Evolutionary conservation across 2,888 invertebrate species (phyloP), one percentile per base, ranked within the genome.

Genomic region (Pteria penguin): DNA sequence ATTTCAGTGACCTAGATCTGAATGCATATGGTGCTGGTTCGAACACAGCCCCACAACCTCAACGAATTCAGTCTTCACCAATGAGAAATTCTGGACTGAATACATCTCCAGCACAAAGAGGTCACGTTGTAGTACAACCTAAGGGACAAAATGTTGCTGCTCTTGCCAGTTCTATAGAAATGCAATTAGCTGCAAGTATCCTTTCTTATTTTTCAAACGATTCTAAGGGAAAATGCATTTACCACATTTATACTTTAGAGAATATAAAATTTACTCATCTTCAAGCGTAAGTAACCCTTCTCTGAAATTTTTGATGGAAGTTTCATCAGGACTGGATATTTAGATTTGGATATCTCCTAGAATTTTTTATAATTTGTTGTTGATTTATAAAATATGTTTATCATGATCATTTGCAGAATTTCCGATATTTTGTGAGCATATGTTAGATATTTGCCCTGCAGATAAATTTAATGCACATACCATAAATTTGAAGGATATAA

Each of bases 111-210:
- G 52, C 71, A n/a, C 62, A n/a, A 22, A 52, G 57, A n/a, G 60
- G 61, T 45, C 75, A 63, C 8, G 57, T 68, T 8, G 18, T 55
- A 22, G 75, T 76, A 18, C 83, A 83, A 71, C 82, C 84, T 24
- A 84, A 82, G 58, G 87, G 86, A 4, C 81, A 79, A 55, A 87
- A 81, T 29, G 88, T 88, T 1, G 81, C 86, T 4, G 79, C 80
- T 36, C 75, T 88, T 27, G 83, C 86, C 1, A 79, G 80, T 31
- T 81, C 82, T 24, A 87, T 88, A 67, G 88, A 88, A 63, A 76
- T 63, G 67, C 86, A 87, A 72, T 75, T 88, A 31, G 75, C 80
- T 58, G 87, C 86, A 72, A 82, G 86, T 80, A 29, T 24, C 18
- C 4, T 60, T 24, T 60, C 4, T 4, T 4, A 24, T 29, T 29